These are phyloP conservation scores for Paraescarpia echinospica DNA, from an alignment of 1,140 invertebrate species.

Conservation along the genomic window DNA sequence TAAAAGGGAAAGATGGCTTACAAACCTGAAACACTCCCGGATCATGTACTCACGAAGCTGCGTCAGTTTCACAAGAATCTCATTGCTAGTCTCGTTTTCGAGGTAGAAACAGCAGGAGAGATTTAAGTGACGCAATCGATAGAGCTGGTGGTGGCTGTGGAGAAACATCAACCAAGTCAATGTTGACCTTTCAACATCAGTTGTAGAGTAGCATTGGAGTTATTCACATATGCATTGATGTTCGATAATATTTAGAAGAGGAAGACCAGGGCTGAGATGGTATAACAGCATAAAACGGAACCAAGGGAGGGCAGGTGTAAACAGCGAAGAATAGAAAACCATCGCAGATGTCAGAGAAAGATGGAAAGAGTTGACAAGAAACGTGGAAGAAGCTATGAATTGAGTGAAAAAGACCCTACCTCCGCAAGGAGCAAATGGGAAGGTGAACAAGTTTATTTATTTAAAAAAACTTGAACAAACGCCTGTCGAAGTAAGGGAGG, in stretches of 20 bases:
- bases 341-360: no score
- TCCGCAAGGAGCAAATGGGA: no score
- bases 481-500: no score
- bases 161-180: neutral
- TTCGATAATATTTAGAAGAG: neutral
- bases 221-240: neutral
- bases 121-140: neutral
- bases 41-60: neutral
- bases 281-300: no score
- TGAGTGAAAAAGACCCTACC: no score
- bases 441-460: no score
- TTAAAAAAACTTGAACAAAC: no score
- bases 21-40: neutral
- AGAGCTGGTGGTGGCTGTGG: neutral
- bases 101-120: neutral
- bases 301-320: no score
- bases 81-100: neutral
- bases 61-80: neutral
- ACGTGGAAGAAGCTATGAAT: no score
- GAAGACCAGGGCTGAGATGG: no score
- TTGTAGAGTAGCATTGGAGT: neutral
- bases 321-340: no score
- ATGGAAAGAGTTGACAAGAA: no score
- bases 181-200: neutral
- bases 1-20: neutral